Conservation (phyloP, 2,113 vertebrate species). For the Manacus vitellinus region DNA sequence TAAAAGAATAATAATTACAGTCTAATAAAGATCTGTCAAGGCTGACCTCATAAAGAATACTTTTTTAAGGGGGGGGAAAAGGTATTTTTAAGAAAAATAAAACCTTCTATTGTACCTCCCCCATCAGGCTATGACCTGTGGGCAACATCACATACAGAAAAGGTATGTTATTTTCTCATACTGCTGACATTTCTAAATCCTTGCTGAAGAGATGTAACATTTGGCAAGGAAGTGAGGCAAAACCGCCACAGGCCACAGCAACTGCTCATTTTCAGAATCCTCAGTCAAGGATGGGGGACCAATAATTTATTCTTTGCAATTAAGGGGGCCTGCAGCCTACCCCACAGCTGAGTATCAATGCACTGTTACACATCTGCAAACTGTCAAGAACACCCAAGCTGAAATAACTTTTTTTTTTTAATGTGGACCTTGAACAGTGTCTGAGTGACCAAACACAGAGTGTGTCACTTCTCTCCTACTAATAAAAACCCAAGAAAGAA, state of each 20-base stretch:
- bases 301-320: neutral
- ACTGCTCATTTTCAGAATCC: neutral
- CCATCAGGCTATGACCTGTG: neutral
- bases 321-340: neutral
- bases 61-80: neutral
- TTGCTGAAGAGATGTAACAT: neutral
- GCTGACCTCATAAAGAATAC: neutral
- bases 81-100: neutral
- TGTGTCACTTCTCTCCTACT: neutral
- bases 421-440: neutral
- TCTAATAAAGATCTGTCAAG: neutral
- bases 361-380: neutral
- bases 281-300: neutral
- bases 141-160: neutral
- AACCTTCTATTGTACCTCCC: neutral
- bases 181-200: neutral
- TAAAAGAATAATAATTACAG: neutral
- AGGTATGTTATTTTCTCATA: neutral
- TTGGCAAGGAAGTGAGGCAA: neutral
- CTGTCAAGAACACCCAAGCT: neutral
- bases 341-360: neutral
- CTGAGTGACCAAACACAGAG: neutral
- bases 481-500: neutral
- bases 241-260: rapidly evolving
- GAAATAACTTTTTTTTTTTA: neutral